Percentiles rank a stretch among this genome's conserved stretches.
Evolutionary conservation across 2,797 vertebrate species (phyloP).

Genomic region (Cyclura pinguis): DNA sequence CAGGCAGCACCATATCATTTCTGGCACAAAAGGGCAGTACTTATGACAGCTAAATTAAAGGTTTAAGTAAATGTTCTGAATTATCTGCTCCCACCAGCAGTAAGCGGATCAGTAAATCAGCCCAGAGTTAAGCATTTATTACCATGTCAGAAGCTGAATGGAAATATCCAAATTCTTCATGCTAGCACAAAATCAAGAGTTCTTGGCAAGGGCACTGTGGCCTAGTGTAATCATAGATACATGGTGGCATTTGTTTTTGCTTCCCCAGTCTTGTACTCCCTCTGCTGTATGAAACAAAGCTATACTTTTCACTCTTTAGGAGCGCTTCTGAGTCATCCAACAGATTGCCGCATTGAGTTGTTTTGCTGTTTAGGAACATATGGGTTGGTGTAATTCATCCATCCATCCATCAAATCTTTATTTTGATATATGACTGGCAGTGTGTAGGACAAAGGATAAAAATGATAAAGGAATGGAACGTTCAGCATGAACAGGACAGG

Average conservation of each 20-base stretch:
- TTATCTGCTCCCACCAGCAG: conserved; percentile 20
- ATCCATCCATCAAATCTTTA: not conserved
- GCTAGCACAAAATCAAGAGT: not conserved
- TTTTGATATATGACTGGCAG: too few species aligned
- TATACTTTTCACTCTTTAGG: not conserved
- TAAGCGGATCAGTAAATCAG: conserved; percentile 30
- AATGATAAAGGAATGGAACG: too few species aligned
- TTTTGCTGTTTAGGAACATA: conserved; percentile 15
- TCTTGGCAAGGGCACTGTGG: not conserved
- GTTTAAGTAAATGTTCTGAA: conserved; percentile 26
- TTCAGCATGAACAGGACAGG: too few species aligned
- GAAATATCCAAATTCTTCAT: not conserved
- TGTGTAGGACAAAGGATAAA: too few species aligned
- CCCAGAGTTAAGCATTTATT: conserved; percentile 34
- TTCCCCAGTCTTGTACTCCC: not conserved
- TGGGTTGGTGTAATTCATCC: not conserved
- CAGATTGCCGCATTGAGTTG: not conserved
- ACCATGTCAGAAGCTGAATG: not conserved
- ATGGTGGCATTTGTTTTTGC: not conserved
- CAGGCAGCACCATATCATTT: conserved; percentile 17
- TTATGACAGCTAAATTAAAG: conserved; percentile 51
- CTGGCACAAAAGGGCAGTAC: not conserved
- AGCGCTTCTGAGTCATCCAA: not conserved
- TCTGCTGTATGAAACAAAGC: not conserved
- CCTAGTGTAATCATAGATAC: not conserved